Evolutionary conservation across 2,113 vertebrate genomes (phyloP).

Genomic region (Sturnus vulgaris): DNA sequence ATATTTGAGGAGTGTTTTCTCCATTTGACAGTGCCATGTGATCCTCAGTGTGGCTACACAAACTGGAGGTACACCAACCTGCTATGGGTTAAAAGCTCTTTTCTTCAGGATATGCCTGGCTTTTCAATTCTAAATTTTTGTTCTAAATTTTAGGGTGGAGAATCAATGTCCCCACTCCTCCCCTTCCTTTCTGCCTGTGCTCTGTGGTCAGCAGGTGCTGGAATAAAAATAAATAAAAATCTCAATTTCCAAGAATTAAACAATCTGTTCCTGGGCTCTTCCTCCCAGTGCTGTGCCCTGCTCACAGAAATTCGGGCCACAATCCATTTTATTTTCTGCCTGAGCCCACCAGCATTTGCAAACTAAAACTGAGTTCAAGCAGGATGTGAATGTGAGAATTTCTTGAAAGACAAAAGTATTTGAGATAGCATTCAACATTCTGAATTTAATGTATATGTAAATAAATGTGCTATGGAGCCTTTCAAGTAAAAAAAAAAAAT

Average conservation of each 20-base stretch:
- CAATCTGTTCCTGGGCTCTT: not conserved
- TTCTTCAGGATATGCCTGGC: not conserved
- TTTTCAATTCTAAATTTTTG: no score
- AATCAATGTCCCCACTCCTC: no score
- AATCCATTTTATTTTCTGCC: not conserved
- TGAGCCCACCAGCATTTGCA: not conserved
- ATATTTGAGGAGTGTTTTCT: not conserved
- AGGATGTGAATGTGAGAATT: not conserved
- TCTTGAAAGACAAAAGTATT: not conserved
- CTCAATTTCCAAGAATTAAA: not conserved
- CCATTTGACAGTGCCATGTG: not conserved
- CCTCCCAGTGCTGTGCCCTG: not conserved
- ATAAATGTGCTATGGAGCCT: not conserved
- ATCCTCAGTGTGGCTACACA: no score
- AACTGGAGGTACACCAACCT: no score
- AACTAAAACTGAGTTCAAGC: not conserved
- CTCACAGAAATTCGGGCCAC: not conserved
- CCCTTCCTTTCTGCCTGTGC: not conserved
- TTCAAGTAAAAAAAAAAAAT: not conserved
- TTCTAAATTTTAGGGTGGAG: not conserved
- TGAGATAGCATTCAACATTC: not conserved
- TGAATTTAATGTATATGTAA: not conserved
- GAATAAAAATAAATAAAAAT: not conserved
- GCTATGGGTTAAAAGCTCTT: fast-evolving
- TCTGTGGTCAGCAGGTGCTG: not conserved